These are phyloP conservation scores for Triplophysa rosa DNA, from an alignment of 2,113 vertebrate genomes.

Conservation along the genomic window DNA sequence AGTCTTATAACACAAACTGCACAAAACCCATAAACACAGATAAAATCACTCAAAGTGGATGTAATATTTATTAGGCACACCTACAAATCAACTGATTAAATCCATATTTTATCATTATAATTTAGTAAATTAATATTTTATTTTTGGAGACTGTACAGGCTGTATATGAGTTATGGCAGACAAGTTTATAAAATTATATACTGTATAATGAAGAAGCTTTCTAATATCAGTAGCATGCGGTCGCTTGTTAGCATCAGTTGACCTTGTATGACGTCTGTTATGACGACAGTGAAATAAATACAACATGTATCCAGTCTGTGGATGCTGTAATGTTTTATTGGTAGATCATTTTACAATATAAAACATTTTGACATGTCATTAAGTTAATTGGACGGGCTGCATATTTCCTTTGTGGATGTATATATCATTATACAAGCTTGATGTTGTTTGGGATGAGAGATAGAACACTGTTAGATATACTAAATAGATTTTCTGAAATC, in stretches of 20 bases:
- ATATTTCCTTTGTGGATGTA: background rate
- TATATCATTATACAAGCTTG: background rate
- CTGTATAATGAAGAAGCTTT: too few relatives aligned
- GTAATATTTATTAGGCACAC: too few relatives aligned
- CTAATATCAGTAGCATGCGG: background rate
- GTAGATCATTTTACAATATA: background rate
- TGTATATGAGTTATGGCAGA: too few relatives aligned
- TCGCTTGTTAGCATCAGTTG: background rate
- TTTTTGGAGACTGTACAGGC: background rate
- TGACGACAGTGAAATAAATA: background rate
- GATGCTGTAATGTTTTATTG: background rate
- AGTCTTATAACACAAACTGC: too few relatives aligned
- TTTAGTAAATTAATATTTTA: too few relatives aligned
- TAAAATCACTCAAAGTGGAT: too few relatives aligned
- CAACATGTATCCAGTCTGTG: background rate
- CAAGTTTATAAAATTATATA: too few relatives aligned
- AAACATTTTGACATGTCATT: background rate
- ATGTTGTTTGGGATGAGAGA: constrained; percentile 14
- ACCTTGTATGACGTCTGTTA: background rate
- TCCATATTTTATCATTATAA: too few relatives aligned
- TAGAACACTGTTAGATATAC: background rate
- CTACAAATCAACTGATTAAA: background rate
- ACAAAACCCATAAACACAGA: background rate
- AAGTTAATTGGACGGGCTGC: background rate
- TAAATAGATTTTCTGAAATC: constrained; percentile 13